Conservation (phyloP, 1,140 invertebrate species). For the Drosophila pachea region DNA sequence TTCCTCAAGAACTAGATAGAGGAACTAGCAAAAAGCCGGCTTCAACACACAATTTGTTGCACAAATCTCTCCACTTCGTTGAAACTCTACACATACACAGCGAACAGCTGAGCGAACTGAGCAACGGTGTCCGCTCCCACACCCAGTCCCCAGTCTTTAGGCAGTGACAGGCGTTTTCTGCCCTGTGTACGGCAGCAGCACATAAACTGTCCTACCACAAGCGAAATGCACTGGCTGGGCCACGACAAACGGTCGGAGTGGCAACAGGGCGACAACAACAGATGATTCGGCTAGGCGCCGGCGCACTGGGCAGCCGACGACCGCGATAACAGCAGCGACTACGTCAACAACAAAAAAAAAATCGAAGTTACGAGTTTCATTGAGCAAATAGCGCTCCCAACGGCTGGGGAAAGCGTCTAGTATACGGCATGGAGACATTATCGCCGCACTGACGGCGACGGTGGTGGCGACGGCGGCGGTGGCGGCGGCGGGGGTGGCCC, state of each 20-base stretch:
- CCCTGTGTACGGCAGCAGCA: conserved; percentile 12
- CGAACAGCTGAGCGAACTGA: conserved; percentile 57
- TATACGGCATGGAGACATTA: conserved; percentile 54
- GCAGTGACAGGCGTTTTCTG: neutral
- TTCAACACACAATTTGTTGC: conserved; percentile 63
- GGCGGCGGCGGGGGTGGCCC: too few relatives aligned
- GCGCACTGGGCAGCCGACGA: conserved; percentile 39
- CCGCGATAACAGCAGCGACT: conserved; percentile 26
- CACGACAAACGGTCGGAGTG: conserved; percentile 23
- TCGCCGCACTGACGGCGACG: conserved; percentile 52
- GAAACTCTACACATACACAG: conserved; percentile 40
- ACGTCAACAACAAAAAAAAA: conserved; percentile 61
- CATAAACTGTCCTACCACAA: conserved; percentile 70
- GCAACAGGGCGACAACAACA: conserved; percentile 53
- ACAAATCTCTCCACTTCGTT: conserved; percentile 48
- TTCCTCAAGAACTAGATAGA: neutral
- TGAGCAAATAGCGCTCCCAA: conserved; percentile 57
- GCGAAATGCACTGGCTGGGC: conserved; percentile 70
- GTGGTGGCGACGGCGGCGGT: too few relatives aligned
- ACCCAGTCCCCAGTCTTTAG: conserved; percentile 1
- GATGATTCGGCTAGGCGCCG: conserved; percentile 56
- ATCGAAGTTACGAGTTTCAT: conserved; percentile 72
- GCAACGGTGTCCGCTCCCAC: conserved; percentile 12
- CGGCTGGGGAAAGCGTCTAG: conserved; percentile 56
- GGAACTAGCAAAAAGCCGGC: conserved; percentile 48